A percentile compares a stretch with the other conserved stretches of the same genome.
phyloP scores from a whole-genome alignment of 2,113 vertebrate genomes.

The Callipepla squamata region DNA sequence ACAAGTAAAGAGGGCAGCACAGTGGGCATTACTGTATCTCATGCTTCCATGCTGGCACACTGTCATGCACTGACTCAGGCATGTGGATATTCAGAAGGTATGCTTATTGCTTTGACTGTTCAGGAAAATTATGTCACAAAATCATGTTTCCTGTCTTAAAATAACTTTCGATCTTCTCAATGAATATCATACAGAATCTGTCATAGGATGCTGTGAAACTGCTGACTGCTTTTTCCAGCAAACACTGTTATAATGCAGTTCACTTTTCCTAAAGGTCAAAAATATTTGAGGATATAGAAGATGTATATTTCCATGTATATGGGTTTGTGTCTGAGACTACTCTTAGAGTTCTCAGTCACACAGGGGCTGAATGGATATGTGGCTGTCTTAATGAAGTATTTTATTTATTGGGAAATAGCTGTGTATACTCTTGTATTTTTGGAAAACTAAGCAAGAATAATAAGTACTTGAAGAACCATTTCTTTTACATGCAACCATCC shows the following conservation, averaged over 20 bases:
- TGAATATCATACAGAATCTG: not conserved
- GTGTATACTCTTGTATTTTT: not conserved
- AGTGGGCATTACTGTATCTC: slow-evolving; percentile 91
- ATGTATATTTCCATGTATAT: not conserved
- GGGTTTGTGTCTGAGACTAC: not conserved
- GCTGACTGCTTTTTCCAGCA: not conserved
- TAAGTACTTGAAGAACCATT: not conserved
- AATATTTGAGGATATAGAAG: not conserved
- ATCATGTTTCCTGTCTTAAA: not conserved
- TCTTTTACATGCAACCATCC: not conserved
- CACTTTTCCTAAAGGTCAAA: not conserved
- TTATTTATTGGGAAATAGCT: not conserved
- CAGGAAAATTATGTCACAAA: not conserved
- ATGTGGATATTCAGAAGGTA: slow-evolving; percentile 94
- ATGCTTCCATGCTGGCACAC: slow-evolving; percentile 90
- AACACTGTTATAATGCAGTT: not conserved
- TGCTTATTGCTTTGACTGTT: slow-evolving; percentile 14
- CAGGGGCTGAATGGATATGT: not conserved
- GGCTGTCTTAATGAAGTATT: not conserved
- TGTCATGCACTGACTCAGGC: slow-evolving; percentile 91
- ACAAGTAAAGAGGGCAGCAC: slow-evolving; percentile 96
- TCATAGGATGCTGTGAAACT: not conserved
- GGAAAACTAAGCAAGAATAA: not conserved
- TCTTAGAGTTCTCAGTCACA: not conserved
- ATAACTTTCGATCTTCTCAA: not conserved